phyloP scores from a whole-genome alignment of 2,113 vertebrate species.

The Elgaria multicarinata region DNA sequence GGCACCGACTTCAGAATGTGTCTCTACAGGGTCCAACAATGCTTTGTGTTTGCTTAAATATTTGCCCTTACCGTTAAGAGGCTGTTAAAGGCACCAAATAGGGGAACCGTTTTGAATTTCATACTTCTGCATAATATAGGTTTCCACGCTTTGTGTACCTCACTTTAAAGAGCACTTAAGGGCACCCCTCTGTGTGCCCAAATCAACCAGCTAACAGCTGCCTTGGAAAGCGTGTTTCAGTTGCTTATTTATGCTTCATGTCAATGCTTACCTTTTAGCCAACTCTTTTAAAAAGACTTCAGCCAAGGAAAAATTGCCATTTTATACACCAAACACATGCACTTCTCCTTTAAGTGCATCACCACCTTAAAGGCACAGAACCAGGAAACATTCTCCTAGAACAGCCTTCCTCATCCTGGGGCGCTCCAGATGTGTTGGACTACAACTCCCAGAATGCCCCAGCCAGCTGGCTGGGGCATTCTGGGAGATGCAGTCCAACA shows the following conservation, averaged over 20 bases:
- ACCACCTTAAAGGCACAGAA: slow-evolving; percentile 30
- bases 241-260: background rate
- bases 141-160: background rate
- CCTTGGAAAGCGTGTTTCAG: background rate
- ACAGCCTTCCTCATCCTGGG: too few relatives aligned
- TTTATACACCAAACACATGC: background rate
- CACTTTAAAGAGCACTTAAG: background rate
- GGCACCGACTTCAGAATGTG: background rate
- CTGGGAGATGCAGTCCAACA: too few relatives aligned
- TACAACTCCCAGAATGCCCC: too few relatives aligned
- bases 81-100: slow-evolving; percentile 28
- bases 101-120: background rate
- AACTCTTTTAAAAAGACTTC: background rate
- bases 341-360: slow-evolving; percentile 41
- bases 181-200: slow-evolving; percentile 9
- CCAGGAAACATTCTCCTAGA: background rate
- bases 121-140: too few relatives aligned
- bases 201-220: background rate
- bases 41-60: background rate
- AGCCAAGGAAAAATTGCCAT: background rate
- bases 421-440: too few relatives aligned
- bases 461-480: too few relatives aligned
- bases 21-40: background rate
- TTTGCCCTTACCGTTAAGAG: slow-evolving; percentile 34
- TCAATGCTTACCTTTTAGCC: background rate